phyloP scores from a whole-genome alignment of 2,113 vertebrate species.

The Tichodroma muraria region DNA sequence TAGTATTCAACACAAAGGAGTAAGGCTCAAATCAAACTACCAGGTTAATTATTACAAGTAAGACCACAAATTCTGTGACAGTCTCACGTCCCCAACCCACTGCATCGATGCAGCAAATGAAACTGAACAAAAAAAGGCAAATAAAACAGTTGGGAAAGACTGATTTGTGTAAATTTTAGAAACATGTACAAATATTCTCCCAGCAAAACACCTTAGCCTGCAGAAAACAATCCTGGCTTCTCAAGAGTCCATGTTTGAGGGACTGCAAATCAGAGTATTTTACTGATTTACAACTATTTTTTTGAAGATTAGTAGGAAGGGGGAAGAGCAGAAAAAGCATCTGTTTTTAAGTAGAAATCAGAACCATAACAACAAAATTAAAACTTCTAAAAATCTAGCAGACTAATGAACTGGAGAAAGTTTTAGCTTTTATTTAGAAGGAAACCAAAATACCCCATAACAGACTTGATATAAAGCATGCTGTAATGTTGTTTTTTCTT shows the following conservation, averaged over 20 bases:
- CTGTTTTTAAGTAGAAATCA: background rate
- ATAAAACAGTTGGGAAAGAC: background rate
- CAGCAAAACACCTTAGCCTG: background rate
- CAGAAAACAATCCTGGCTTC: background rate
- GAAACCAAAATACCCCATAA: background rate
- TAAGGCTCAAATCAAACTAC: background rate
- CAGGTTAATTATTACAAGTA: background rate
- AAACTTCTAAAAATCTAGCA: background rate
- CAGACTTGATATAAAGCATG: background rate
- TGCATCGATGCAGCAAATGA: background rate
- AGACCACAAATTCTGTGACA: background rate
- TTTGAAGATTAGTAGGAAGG: background rate
- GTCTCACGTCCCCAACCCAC: background rate
- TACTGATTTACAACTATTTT: background rate
- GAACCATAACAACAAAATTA: background rate
- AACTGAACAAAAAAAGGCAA: background rate
- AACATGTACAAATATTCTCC: background rate
- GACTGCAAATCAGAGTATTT: background rate
- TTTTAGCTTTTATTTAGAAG: background rate
- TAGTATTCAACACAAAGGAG: background rate
- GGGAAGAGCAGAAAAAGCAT: accelerated
- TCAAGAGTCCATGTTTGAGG: background rate
- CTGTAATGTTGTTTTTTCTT: background rate
- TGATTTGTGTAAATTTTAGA: background rate
- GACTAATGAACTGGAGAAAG: background rate